Evolutionary conservation across 1,140 invertebrate species (phyloP), one percentile per base, ranked within the genome.

Genomic region (Ericerus pela): DNA sequence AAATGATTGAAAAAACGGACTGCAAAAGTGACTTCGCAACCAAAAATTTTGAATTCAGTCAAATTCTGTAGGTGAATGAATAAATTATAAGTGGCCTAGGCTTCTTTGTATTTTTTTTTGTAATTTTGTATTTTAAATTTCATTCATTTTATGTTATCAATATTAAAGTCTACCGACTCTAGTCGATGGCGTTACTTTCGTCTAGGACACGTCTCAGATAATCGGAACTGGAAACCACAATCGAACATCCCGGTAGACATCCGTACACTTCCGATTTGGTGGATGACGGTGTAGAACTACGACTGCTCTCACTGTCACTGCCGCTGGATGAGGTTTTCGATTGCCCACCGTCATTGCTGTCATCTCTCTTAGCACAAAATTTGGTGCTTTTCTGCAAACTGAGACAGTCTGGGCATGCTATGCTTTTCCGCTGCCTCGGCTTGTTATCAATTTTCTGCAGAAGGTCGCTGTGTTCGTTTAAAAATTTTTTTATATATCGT

Each of bases 401-500:
- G 8, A 47, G 20, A 24, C 41, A 47, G 16, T 47, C 41, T 3
- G 41, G 41, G 14, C 41, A 47, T 8, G 10, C 41, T 3, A 47
- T 47, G 41, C 20, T 5, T 47, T 47, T 47, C 20, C 26, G 22
- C 8, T 10, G 3, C 26, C 26, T 47, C 3, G 16, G 41, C 26
- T 47, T 47, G 3, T 47, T 47, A 24, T 47, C 41, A 4, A 47
- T 47, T 5, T 22, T 22, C 20, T 47, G 10, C 10, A 47, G 20
- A 24, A 24, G 26, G 41, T 47, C 10, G 59, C 84, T 79, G 70
- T 84, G 79, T 65, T 81, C 76, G 68, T 83, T 75, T 60, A 90
- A 72, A 67, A 87, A 79, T 68, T 80, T 78, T 68, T 85, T 79
- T 36, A 98, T 96, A 66, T 88, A 95, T 31, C 85, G 77, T 2